phyloP scores from a whole-genome alignment of 1,140 invertebrate genomes.

The Brachionus koreanus region DNA sequence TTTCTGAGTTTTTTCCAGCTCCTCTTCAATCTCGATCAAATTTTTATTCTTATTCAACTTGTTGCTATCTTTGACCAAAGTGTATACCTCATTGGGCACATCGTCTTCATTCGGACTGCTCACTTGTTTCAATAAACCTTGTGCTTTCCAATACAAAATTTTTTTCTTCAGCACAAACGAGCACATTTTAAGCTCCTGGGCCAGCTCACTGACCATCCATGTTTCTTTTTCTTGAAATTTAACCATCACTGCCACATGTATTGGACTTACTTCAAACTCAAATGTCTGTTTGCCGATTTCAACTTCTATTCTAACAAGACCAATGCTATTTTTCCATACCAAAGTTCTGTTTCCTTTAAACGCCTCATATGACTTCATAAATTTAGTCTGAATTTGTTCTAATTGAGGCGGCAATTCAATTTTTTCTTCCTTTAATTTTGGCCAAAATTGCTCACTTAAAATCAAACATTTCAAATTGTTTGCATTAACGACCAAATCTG shows the following conservation, averaged over 20 bases:
- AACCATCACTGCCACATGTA: constrained; percentile 88
- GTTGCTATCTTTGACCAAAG: constrained; percentile 29
- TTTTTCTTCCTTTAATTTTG: constrained; percentile 83
- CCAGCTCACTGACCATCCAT: constrained; percentile 79
- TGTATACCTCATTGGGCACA: constrained; percentile 25
- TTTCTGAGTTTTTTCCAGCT: background rate
- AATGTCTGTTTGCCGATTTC: constrained; percentile 74
- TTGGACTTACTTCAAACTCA: constrained; percentile 79
- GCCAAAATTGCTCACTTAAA: constrained; percentile 97
- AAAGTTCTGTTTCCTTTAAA: constrained; percentile 89
- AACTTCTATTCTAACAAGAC: constrained; percentile 80
- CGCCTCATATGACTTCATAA: constrained; percentile 84
- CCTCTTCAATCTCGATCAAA: constrained; percentile 32
- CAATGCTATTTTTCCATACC: constrained; percentile 76
- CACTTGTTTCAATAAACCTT: constrained; percentile 72
- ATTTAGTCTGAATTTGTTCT: constrained; percentile 74
- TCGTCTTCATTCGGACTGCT: background rate
- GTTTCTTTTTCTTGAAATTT: constrained; percentile 83
- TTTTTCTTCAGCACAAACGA: constrained; percentile 74
- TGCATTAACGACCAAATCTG: constrained; percentile 43
- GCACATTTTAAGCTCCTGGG: constrained; percentile 75
- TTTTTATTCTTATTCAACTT: background rate
- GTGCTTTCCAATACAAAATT: constrained; percentile 79
- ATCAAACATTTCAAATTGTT: constrained; percentile 63
- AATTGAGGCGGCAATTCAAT: constrained; percentile 77